phyloP scores from a whole-genome alignment of 2,113 vertebrate genomes.

The Heloderma charlesbogerti region DNA sequence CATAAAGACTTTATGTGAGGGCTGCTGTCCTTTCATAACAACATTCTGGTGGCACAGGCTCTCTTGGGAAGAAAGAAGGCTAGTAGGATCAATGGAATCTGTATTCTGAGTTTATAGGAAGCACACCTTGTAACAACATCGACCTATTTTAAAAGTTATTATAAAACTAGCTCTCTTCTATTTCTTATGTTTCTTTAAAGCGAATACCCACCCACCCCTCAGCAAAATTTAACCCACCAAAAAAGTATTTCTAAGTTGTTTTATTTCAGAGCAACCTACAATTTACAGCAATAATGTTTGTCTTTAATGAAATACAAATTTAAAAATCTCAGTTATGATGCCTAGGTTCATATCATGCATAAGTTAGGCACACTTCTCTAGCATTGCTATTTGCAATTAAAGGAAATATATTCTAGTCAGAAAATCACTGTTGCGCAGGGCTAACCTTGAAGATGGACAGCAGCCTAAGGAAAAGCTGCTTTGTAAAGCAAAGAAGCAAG shows the following conservation, averaged over 20 bases:
- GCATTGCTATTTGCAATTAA: background rate
- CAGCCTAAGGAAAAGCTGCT: background rate
- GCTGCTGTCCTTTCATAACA: background rate
- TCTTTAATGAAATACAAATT: background rate
- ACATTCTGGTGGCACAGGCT: background rate
- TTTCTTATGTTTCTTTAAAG: background rate
- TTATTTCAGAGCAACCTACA: background rate
- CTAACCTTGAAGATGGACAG: background rate
- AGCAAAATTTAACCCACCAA: background rate
- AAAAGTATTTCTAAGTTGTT: background rate
- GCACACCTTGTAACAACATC: background rate
- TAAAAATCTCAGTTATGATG: background rate
- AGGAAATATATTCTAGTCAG: background rate
- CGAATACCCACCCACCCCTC: background rate
- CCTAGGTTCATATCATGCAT: background rate
- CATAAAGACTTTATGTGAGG: constrained; percentile 7
- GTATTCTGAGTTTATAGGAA: background rate
- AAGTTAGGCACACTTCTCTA: background rate
- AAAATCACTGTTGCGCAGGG: background rate
- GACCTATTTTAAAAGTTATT: background rate
- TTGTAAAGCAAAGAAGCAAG: background rate
- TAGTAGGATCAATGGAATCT: background rate
- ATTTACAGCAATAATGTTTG: background rate
- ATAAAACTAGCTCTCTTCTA: background rate
- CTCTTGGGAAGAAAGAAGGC: background rate